Base-by-base conservation (phyloP, 2,797 vertebrate species). In the Cyprinodon diabolis region DNA sequence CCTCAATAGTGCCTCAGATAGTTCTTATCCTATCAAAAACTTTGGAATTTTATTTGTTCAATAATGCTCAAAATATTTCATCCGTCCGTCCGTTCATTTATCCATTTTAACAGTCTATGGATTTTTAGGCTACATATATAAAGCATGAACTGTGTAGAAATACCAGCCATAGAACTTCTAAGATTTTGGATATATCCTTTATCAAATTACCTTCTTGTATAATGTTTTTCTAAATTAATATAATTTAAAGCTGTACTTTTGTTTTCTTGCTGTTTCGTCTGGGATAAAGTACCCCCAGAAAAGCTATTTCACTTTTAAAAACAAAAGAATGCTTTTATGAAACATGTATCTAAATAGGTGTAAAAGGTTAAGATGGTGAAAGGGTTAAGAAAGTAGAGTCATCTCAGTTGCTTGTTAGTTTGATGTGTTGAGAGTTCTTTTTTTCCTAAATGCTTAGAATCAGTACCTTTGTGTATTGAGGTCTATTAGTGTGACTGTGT, bases 371-470 rank as follows among this genome's bases (percentile, higher is more conserved):
- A 79, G 49, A 25, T 66, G 4, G 40, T 14, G 67, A 55, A 30
- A 60, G 66, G 75, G 79, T 51, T 75, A 48, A 13, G 45, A 17
- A 43, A 43, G 7, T 8, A 43, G 30, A 80, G 57, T 69, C n/a
- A 4, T 58, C 71, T 69, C 58, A 45, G 17, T 60, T 45, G 77
- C 72, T 73, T 78, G 66, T 71, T 83, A 69, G 85, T 80, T 74
- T 66, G 72, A 72, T 79, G 35, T 81, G 75, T 80, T 80, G 76
- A 80, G 2, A 83, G 69, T 55, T 81, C 67, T 79, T 80, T 71
- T 83, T 82, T 83, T 86, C 84, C 84, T 75, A 75, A 76, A 76
- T 25, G 71, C 68, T 62, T 66, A 55, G 84, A 83, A 75, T 75
- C 69, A 82, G 30, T 66, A 68, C 55, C 37, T 52, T 8, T 15